Conservation (phyloP, 2,113 vertebrate species). For the Tragelaphus scriptus region DNA sequence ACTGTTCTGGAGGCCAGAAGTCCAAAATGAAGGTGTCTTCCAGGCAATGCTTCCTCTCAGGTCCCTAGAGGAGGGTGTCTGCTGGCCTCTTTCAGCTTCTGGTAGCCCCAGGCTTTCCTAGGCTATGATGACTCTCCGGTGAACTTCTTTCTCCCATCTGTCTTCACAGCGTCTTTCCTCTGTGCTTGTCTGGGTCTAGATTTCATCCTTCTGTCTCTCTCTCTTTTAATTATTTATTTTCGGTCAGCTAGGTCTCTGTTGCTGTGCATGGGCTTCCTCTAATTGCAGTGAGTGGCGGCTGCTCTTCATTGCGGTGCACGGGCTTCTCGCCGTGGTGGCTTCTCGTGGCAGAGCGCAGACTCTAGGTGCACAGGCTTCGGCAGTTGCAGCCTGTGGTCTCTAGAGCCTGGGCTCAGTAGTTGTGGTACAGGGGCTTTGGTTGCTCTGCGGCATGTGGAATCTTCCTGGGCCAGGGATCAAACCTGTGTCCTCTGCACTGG, state of each 20-base stretch:
- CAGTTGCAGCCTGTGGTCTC: background rate
- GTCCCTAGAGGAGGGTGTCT: background rate
- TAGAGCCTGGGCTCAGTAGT: background rate
- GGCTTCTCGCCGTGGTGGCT: background rate
- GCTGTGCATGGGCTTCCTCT: background rate
- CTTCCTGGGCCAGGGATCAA: background rate
- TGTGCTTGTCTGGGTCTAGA: background rate
- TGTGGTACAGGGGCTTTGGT: background rate
- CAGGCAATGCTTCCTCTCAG: background rate
- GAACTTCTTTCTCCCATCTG: background rate
- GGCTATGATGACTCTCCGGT: background rate
- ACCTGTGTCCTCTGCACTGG: background rate
- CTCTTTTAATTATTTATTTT: background rate
- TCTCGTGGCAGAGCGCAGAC: background rate
- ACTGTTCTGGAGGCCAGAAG: background rate
- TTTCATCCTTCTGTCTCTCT: background rate
- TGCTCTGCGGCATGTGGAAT: background rate
- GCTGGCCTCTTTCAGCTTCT: background rate
- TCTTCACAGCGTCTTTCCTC: background rate
- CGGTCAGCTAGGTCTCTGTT: background rate
- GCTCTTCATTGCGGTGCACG: rapidly evolving
- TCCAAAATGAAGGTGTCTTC: background rate
- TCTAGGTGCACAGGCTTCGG: background rate
- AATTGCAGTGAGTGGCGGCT: background rate
- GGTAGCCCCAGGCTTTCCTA: background rate